Evolutionary conservation across 2,888 invertebrate species (phyloP), one percentile per base, ranked within the genome.

Genomic region (Merodon equestris): DNA sequence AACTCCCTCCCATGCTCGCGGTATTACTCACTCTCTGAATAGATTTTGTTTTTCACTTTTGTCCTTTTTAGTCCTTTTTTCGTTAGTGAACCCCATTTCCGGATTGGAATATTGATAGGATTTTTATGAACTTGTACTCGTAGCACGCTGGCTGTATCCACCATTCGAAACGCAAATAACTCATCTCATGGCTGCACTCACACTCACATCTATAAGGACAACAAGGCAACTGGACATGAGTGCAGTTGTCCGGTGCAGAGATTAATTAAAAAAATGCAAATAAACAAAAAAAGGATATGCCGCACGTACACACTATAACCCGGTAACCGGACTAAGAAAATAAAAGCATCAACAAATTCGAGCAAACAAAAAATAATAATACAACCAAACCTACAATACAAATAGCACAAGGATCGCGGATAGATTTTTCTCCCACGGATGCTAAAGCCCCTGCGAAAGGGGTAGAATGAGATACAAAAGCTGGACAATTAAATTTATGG

Each of bases 401-500:
- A 44, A n/a, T 47, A n/a, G 56, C 57, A 54, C 17, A 71, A 54
- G 66, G 36, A 44, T 64, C 56, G 27, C 63, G 58, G 68, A 79
- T 79, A 68, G 74, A 79, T 74, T 79, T 54, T 70, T 74, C 74
- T 79, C 74, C 79, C 79, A 74, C 79, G 68, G 63, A 63, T 50
- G 27, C 27, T 27, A 58, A 79, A 79, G 77, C 77, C 77, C 58
- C 79, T 74, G 51, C 27, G 58, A 44, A 63, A 40, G 63, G 7
- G 3, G 64, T 58, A 70, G 79, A 79, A 74, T 74, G 79, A 73
- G 79, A 74, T 79, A 79, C 63, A 79, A 79, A 74, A 79, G 79
- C 79, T 74, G 79, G 79, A 79, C 79, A 79, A 79, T 79, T 79
- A 74, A 79, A 79, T 79, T 79, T 79, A 79, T 79, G 74, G 74